Conservation (phyloP, 2,888 invertebrate species). For the Cartodere bifasciata region DNA sequence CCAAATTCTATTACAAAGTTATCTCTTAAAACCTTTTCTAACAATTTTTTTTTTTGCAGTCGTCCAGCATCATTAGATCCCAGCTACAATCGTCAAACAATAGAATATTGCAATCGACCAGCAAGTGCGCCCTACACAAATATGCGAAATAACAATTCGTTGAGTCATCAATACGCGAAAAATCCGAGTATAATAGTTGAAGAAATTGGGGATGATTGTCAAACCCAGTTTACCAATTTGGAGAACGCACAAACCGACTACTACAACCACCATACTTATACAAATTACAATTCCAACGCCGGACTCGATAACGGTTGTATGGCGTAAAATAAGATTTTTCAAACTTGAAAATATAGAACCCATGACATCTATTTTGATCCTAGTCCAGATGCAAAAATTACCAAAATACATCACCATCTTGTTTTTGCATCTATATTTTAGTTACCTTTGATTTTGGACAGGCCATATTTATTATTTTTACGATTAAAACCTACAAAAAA, state of each 20-base stretch:
- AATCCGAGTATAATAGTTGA: conserved; percentile 41
- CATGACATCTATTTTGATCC: conserved; percentile 4
- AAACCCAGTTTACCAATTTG: conserved; percentile 41
- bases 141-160: conserved; percentile 14
- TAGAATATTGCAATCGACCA: conserved; percentile 22
- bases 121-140: conserved; percentile 20
- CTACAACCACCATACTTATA: conserved; percentile 37
- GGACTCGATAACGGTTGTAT: conserved; percentile 51
- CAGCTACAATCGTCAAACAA: conserved; percentile 14
- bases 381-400: no score
- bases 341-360: conserved; percentile 6
- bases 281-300: conserved; percentile 40
- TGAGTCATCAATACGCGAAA: conserved; percentile 19
- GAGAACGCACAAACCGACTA: conserved; percentile 32
- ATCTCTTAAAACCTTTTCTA: no score
- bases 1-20: no score
- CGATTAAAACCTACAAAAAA: no score
- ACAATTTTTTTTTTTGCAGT: conserved; percentile 19
- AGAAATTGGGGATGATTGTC: conserved; percentile 36
- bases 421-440: no score
- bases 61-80: conserved; percentile 26
- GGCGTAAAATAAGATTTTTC: conserved; percentile 39
- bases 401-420: no score
- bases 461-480: no score
- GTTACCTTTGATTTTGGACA: no score